Percentiles rank a stretch among this genome's conserved stretches.
Conservation (phyloP, 2,797 vertebrate genomes). For the Darevskia mixta region DNA sequence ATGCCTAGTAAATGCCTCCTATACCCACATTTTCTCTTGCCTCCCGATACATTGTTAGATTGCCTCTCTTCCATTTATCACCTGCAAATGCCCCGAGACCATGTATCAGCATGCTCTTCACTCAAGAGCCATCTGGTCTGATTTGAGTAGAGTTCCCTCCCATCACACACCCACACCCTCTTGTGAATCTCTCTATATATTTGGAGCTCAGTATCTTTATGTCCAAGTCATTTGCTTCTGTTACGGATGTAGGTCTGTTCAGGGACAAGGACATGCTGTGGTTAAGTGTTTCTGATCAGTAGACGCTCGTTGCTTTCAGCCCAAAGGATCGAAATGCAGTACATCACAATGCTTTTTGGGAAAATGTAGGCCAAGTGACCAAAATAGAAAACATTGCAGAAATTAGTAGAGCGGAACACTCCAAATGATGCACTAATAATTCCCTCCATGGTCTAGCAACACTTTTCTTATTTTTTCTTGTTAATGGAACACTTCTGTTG, state of each 20-base stretch:
- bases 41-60: too few relatives aligned
- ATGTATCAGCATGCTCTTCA: too few relatives aligned
- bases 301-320: neutral
- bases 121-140: too few relatives aligned
- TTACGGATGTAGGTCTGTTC: neutral
- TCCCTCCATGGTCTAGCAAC: constrained; percentile 20
- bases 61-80: too few relatives aligned
- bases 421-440: constrained; percentile 55
- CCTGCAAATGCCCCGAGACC: too few relatives aligned
- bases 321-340: constrained; percentile 18
- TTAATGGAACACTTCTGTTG: constrained; percentile 16
- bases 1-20: too few relatives aligned
- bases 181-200: neutral
- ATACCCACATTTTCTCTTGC: too few relatives aligned
- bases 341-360: constrained; percentile 45
- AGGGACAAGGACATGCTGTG: neutral
- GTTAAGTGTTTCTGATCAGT: neutral
- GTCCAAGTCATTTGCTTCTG: neutral
- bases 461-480: neutral
- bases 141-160: neutral
- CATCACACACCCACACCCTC: too few relatives aligned
- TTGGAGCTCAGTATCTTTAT: neutral
- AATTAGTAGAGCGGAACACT: constrained; percentile 72
- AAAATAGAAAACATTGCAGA: constrained; percentile 63
- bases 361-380: constrained; percentile 66